Evolutionary conservation across 2,888 invertebrate species (phyloP).

Genomic region (Pachliopta kotzebuea): DNA sequence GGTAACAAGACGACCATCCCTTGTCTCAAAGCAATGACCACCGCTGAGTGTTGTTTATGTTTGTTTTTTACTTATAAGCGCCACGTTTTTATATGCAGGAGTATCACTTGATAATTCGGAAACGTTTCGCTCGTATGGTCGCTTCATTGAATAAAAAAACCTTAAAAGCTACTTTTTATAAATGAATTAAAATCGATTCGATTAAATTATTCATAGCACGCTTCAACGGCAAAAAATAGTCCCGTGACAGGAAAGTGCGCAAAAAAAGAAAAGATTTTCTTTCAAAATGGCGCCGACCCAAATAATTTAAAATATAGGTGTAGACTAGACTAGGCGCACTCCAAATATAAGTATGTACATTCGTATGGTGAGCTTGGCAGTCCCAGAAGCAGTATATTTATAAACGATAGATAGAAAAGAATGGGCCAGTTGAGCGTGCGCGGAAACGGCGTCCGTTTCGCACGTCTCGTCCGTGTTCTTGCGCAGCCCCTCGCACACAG

Average conservation of each 20-base stretch:
- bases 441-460: conserved; percentile 47
- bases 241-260: conserved; percentile 12
- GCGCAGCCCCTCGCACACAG: conserved; percentile 39
- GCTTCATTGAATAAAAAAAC: too few relatives aligned
- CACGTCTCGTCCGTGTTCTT: conserved; percentile 38
- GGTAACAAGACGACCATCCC: too few relatives aligned
- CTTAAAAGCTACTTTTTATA: too few relatives aligned
- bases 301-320: conserved; percentile 18
- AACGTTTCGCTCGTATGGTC: too few relatives aligned
- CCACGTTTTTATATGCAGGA: too few relatives aligned
- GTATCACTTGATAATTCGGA: too few relatives aligned
- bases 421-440: conserved; percentile 61
- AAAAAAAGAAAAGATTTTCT: conserved; percentile 7
- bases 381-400: conserved; percentile 62
- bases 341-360: conserved; percentile 50
- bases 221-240: not conserved
- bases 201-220: not conserved
- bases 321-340: conserved; percentile 16
- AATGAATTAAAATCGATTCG: not conserved
- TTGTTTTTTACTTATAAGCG: too few relatives aligned
- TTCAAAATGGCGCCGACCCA: conserved; percentile 12
- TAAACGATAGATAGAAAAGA: conserved; percentile 55
- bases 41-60: too few relatives aligned
- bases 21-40: too few relatives aligned
- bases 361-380: conserved; percentile 60